Evolutionary conservation across 2,113 vertebrate genomes (phyloP).

Genomic region (Rallus limicola): DNA sequence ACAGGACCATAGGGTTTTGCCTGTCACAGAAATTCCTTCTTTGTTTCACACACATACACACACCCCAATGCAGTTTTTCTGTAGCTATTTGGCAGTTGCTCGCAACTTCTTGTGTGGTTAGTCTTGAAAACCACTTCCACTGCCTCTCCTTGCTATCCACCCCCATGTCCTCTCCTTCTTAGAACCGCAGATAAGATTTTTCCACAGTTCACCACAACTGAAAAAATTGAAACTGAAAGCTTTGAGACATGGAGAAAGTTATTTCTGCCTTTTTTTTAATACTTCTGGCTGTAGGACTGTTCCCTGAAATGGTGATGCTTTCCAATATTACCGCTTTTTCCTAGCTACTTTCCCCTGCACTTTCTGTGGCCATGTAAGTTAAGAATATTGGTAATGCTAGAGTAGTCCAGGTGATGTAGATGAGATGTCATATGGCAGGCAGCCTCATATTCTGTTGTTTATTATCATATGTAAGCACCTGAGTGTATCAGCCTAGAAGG

Average conservation of each 20-base stretch:
- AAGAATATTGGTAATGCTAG: not conserved
- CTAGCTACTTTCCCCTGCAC: not conserved
- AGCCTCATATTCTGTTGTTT: not conserved
- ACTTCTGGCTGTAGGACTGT: not conserved
- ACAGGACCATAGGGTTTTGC: not conserved
- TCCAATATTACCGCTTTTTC: not conserved
- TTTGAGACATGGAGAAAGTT: not conserved
- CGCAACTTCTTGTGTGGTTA: not conserved
- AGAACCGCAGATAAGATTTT: not conserved
- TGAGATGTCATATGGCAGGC: not conserved
- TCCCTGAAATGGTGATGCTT: not conserved
- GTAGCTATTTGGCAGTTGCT: not conserved
- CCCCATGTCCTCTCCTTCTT: not conserved
- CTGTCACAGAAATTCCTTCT: not conserved
- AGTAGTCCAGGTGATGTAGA: not conserved
- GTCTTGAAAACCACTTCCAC: not conserved
- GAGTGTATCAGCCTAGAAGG: not conserved
- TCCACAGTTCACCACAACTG: rapidly evolving
- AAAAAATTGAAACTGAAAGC: not conserved
- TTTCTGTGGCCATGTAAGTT: not conserved
- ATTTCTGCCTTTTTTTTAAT: too few species aligned
- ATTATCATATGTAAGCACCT: not conserved
- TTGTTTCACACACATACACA: too few species aligned
- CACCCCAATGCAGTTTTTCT: not conserved
- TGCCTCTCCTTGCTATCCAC: not conserved